Base-by-base conservation (phyloP, 2,888 invertebrate genomes). In the Pseudeuparius sepicola region DNA sequence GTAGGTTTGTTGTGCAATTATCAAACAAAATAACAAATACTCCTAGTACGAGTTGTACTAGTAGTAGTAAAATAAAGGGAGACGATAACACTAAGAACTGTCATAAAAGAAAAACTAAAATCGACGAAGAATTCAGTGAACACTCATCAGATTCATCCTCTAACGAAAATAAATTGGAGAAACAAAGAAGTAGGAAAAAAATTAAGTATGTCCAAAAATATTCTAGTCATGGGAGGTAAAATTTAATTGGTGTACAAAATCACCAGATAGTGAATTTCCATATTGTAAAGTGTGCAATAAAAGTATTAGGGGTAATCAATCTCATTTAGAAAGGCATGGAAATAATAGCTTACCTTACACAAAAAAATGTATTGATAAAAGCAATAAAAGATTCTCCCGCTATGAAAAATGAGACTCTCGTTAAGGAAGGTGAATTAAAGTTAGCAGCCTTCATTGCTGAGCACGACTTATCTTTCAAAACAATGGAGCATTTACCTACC, bases 391-490 rank as follows among this genome's bases (percentile, higher is more conserved):
- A n/a, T 25, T n/a, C n/a, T n/a, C n/a, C n/a, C n/a, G n/a, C n/a
- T n/a, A n/a, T n/a, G n/a, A 25, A 25, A 25, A 25, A 25, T 10
- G 11, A 25, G 14, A 25, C 26, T 14, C 26, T 25, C 9, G 14
- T 25, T 25, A 25, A 25, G 14, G 26, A n/a, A n/a, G n/a, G n/a
- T n/a, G 48, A 48, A 43, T 30, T 49, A 25, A 39, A 39, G 24
- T 27, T 49, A 16, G 28, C 42, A 14, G 37, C 42, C 13, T 50
- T 49, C 35, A 31, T 49, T 24, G 44, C 45, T 14, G 49, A 49
- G 39, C 47, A 51, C 36, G 45, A 50, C 31, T 24, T 51, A 14
- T 41, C 49, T n/a, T 47, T 52, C 29, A 43, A 36, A 31, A 27
- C 42, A 9, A 42, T 48, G 31, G 41, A 45, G 28, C 49, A 48